Evolutionary conservation across 1,140 invertebrate genomes (phyloP).

Genomic region (Cydia fagiglandana): DNA sequence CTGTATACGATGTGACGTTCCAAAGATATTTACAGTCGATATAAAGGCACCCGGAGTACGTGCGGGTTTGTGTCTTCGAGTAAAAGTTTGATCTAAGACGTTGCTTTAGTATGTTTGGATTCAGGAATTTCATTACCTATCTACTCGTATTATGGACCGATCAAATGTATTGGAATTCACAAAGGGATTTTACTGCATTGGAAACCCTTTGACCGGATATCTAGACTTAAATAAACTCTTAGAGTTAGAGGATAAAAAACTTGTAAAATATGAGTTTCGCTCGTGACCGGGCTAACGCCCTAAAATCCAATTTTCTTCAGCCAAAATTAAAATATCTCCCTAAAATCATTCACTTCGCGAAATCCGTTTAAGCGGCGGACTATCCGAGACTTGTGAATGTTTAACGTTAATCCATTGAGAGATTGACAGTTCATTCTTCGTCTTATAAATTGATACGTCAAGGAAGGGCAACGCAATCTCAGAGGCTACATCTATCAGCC

Average conservation of each 20-base stretch:
- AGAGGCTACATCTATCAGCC: constrained; percentile 62
- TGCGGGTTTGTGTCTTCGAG: not conserved
- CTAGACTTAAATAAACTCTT: not conserved
- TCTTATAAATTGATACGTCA: constrained; percentile 77
- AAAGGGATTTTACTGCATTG: not conserved
- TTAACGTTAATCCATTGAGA: constrained; percentile 56
- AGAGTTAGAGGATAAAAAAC: not conserved
- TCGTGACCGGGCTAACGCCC: not conserved
- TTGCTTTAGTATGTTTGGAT: constrained; percentile 6
- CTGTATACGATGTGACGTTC: constrained; percentile 25
- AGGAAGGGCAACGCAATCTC: constrained; percentile 60
- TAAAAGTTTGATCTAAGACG: constrained; percentile 3
- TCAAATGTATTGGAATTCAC: not conserved
- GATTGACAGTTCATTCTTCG: constrained; percentile 71
- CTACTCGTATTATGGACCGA: not conserved
- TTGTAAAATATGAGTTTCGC: not conserved
- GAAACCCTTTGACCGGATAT: not conserved
- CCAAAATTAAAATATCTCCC: constrained; percentile 25
- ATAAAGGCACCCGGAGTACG: not conserved
- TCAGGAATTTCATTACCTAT: constrained; percentile 5
- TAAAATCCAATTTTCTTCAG: not conserved
- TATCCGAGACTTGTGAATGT: constrained; percentile 42
- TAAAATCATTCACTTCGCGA: constrained; percentile 17
- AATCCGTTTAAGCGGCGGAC: constrained; percentile 27
- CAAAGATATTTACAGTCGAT: constrained; percentile 12